These are phyloP conservation scores for Callimorpha dominula DNA, from an alignment of 2,888 invertebrate genomes.

Conservation along the genomic window DNA sequence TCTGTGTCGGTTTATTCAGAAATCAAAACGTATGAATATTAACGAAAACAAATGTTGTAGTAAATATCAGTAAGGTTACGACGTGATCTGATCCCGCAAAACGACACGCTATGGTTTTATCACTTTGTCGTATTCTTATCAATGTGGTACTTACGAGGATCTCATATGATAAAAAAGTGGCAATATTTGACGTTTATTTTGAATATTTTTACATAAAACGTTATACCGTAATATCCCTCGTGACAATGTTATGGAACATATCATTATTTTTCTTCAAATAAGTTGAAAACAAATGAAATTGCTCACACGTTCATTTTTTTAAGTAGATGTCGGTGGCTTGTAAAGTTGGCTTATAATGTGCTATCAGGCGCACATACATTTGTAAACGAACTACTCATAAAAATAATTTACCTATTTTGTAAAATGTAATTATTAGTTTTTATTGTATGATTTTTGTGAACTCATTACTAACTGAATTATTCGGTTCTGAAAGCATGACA, in stretches of 20 bases:
- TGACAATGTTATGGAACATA: not conserved
- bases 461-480: not conserved
- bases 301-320: not conserved
- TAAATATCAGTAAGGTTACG: not conserved
- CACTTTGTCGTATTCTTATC: not conserved
- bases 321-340: not conserved
- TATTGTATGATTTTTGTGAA: not conserved
- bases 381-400: too few species aligned
- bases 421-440: too few species aligned
- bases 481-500: not conserved
- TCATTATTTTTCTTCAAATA: not conserved
- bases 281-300: not conserved
- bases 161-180: not conserved
- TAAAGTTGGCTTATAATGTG: not conserved
- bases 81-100: not conserved
- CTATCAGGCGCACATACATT: not conserved
- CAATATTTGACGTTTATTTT: not conserved
- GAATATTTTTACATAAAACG: conserved; percentile 1
- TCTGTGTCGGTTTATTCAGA: not conserved
- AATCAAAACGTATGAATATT: too few species aligned
- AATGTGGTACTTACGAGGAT: not conserved
- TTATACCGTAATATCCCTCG: not conserved
- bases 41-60: not conserved
- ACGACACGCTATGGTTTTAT: not conserved
- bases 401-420: too few species aligned